phyloP scores from a whole-genome alignment of 2,888 invertebrate genomes.

The Phortica okadai region DNA sequence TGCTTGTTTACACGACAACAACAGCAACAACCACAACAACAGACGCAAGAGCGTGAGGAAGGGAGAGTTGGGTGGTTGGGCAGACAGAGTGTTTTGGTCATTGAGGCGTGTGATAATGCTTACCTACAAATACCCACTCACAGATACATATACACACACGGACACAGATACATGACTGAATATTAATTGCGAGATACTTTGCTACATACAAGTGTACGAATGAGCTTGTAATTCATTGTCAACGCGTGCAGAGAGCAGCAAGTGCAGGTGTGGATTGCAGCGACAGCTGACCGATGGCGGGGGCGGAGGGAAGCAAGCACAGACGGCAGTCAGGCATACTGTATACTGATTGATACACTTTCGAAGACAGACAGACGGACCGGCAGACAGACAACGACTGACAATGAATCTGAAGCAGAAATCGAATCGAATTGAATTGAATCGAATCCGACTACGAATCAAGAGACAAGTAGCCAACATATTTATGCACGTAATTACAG shows the following conservation, averaged over 20 bases:
- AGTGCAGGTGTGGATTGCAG: neutral
- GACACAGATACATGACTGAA: slow-evolving; percentile 3
- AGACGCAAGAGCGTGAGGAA: neutral
- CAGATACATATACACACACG: neutral
- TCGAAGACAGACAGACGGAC: neutral
- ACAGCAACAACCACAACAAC: no score
- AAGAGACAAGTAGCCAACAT: slow-evolving; percentile 51
- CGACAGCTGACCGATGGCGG: neutral
- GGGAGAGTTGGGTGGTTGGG: neutral
- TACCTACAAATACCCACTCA: neutral
- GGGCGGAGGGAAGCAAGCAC: no score
- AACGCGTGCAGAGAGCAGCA: slow-evolving; percentile 9
- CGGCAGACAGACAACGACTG: neutral
- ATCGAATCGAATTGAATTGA: slow-evolving; percentile 34
- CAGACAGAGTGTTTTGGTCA: slow-evolving; percentile 54
- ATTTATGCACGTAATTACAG: slow-evolving; percentile 70
- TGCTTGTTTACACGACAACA: neutral
- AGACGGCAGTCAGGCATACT: neutral
- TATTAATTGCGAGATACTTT: slow-evolving; percentile 19
- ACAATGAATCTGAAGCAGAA: slow-evolving; percentile 32
- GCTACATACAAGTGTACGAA: neutral
- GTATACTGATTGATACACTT: slow-evolving; percentile 29
- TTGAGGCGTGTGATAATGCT: slow-evolving; percentile 2
- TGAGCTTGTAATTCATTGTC: slow-evolving; percentile 29
- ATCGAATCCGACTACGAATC: slow-evolving; percentile 42